Evolutionary conservation across 2,797 vertebrate species (phyloP).

Genomic region (Pseudochirops corinnae): DNA sequence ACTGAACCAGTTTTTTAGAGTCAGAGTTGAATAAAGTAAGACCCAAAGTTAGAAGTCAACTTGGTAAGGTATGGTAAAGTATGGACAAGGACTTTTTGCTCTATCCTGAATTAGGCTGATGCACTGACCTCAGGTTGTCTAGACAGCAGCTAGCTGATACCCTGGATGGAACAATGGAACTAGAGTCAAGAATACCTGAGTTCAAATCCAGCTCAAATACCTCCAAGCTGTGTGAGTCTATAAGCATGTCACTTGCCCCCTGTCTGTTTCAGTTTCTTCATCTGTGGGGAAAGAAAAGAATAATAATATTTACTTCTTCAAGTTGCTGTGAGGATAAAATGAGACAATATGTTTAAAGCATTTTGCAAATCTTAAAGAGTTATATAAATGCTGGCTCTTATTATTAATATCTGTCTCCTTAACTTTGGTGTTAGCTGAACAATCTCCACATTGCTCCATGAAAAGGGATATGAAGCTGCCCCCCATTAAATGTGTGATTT

Average conservation of each 20-base stretch:
- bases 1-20: not conserved
- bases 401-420: not conserved
- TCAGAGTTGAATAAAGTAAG: conserved; percentile 9
- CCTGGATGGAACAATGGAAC: not conserved
- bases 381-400: not conserved
- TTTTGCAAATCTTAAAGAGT: not conserved
- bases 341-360: not conserved
- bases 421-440: not conserved
- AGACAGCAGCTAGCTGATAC: not conserved
- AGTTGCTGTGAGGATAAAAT: not conserved
- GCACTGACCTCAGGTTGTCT: not conserved
- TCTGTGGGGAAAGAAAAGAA: not conserved
- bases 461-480: not conserved
- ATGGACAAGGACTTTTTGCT: not conserved
- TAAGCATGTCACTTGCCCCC: not conserved
- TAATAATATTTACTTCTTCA: not conserved
- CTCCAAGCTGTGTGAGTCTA: not conserved
- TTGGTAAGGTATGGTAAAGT: not conserved
- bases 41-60: not conserved
- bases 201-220: not conserved
- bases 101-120: not conserved
- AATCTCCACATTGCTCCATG: not conserved
- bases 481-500: not conserved
- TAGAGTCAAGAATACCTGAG: not conserved
- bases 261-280: not conserved